Evolutionary conservation across 1,140 invertebrate genomes (phyloP).

Genomic region (Xylocopa sonorina): DNA sequence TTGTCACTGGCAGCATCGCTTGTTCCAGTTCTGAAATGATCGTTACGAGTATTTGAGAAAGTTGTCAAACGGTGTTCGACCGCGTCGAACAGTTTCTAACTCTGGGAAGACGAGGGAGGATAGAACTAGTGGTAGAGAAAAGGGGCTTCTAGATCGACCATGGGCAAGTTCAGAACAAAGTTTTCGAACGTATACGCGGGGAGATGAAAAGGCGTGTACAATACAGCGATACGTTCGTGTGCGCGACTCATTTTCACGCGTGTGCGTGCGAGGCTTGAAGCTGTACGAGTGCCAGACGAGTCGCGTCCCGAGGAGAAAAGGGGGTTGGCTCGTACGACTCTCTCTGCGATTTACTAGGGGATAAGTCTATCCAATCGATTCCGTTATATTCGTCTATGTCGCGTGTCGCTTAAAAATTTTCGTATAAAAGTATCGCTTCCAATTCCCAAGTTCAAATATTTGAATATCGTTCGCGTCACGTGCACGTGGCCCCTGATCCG

Average conservation of each 20-base stretch:
- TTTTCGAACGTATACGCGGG: background rate
- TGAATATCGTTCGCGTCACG: too few species aligned
- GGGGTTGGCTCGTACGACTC: conserved; percentile 20
- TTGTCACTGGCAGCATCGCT: too few species aligned
- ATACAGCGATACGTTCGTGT: background rate
- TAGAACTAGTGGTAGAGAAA: conserved; percentile 20
- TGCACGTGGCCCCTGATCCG: too few species aligned
- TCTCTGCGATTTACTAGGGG: background rate
- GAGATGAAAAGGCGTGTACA: background rate
- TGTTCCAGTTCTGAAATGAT: too few species aligned
- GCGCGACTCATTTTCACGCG: background rate
- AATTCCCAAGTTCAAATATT: too few species aligned
- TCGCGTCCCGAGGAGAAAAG: conserved; percentile 42
- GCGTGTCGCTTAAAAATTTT: too few species aligned
- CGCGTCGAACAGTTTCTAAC: too few species aligned
- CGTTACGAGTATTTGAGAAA: too few species aligned
- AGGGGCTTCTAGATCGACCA: conserved; percentile 10
- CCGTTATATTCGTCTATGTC: too few species aligned
- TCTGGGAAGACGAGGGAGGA: too few species aligned
- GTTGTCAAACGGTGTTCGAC: too few species aligned
- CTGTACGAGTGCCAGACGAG: conserved; percentile 58
- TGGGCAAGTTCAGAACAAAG: background rate
- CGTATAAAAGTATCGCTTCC: too few species aligned
- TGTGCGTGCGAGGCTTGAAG: conserved; percentile 39
- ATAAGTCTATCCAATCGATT: background rate